A percentile compares a stretch with the other conserved stretches of the same genome.
These are phyloP conservation scores for Sicus ferrugineus DNA, from an alignment of 2,888 invertebrate genomes.

Conservation along the genomic window DNA sequence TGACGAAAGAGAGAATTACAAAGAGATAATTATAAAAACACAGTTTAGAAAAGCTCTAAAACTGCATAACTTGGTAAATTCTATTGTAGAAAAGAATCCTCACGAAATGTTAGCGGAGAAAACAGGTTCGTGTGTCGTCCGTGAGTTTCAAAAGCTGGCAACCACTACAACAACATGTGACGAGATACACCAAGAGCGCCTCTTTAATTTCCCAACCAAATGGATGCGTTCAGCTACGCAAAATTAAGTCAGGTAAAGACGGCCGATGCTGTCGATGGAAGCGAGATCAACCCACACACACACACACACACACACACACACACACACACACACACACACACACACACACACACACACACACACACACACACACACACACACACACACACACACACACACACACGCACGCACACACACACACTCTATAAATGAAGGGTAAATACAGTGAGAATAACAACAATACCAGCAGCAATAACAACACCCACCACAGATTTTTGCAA, in stretches of 20 bases:
- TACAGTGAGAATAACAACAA: conserved; percentile 2
- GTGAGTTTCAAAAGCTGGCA: conserved; percentile 8
- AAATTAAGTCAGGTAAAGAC: background rate
- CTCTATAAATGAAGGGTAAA: no score
- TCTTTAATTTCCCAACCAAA: conserved; percentile 6
- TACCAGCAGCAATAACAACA: background rate
- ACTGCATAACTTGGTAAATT: no score
- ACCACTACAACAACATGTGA: conserved; percentile 18
- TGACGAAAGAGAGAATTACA: no score
- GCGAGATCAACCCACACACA: background rate
- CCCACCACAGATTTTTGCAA: background rate
- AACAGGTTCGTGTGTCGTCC: no score
- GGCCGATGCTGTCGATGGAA: conserved; percentile 1
- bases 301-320: background rate
- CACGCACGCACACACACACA: background rate
- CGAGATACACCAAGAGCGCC: background rate
- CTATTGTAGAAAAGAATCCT: no score
- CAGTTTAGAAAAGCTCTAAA: no score
- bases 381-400: background rate
- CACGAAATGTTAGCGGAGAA: no score
- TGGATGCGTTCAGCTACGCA: background rate
- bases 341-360: background rate
- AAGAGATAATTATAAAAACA: no score
- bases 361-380: background rate
- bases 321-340: background rate